phyloP scores from a whole-genome alignment of 2,797 vertebrate species.

The Pelochelys cantorii region DNA sequence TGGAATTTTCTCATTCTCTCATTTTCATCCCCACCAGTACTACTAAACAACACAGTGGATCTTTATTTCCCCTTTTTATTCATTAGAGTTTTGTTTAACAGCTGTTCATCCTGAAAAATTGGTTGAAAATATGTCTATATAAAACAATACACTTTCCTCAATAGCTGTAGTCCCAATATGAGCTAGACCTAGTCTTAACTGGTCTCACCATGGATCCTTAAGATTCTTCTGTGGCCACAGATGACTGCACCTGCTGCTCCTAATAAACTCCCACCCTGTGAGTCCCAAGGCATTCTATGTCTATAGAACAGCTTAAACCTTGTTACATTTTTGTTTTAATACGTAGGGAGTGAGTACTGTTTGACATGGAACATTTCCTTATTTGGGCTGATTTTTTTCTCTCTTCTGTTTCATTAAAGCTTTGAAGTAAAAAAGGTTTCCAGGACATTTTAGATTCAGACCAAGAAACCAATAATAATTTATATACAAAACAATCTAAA shows the following conservation, averaged over 20 bases:
- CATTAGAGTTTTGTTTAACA: background rate
- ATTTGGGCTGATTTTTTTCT: background rate
- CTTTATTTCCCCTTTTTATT: background rate
- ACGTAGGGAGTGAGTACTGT: background rate
- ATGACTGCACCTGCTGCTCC: constrained; percentile 2
- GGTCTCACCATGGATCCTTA: background rate
- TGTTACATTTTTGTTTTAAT: background rate
- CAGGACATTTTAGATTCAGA: background rate
- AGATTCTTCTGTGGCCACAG: background rate
- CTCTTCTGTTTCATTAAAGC: background rate
- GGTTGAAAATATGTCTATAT: background rate
- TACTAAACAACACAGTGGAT: background rate
- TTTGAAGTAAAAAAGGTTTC: background rate
- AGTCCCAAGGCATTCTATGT: background rate
- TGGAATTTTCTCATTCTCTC: background rate
- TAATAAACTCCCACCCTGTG: background rate
- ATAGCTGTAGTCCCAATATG: too few relatives aligned
- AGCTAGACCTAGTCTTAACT: background rate
- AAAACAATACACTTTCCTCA: background rate
- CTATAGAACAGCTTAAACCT: background rate
- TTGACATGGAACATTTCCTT: background rate
- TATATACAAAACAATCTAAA: background rate
- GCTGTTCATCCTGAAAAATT: background rate
- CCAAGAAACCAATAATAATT: accelerated
- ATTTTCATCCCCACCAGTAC: accelerated